Conservation (phyloP, 2,113 vertebrate genomes). For the Hydropotes inermis region DNA sequence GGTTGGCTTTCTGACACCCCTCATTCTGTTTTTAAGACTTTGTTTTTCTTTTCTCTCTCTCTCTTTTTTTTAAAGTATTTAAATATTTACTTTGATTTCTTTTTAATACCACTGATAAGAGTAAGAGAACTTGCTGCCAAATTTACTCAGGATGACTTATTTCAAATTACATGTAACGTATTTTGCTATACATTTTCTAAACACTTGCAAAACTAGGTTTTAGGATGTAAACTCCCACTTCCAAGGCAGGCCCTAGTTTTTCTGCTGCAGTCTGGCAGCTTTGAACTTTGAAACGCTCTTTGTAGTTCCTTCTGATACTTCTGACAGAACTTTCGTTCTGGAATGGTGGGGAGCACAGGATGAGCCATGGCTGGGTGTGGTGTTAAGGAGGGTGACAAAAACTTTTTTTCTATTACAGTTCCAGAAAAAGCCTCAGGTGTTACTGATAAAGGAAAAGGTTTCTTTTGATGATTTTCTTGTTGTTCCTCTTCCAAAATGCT, state of each 20-base stretch:
- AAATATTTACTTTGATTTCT: conserved; percentile 60
- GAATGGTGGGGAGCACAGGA: conserved; percentile 92
- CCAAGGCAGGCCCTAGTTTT: conserved; percentile 67
- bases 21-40: not conserved
- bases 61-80: conserved; percentile 44
- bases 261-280: conserved; percentile 92
- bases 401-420: conserved; percentile 96
- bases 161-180: not conserved
- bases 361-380: conserved; percentile 88
- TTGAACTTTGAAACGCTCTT: conserved; percentile 93
- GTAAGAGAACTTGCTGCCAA: conserved; percentile 54
- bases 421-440: conserved; percentile 92
- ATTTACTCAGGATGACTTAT: conserved; percentile 23
- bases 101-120: conserved; percentile 51
- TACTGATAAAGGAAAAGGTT: conserved; percentile 75
- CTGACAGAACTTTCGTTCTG: conserved; percentile 87
- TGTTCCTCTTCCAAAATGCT: conserved; percentile 86
- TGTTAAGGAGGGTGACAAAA: conserved; percentile 79
- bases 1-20: not conserved
- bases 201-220: not conserved
- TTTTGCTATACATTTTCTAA: not conserved
- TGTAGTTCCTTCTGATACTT: conserved; percentile 79
- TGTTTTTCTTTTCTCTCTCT: not conserved
- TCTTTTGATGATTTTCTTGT: conserved; percentile 79
- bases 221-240: not conserved